Evolutionary conservation across 2,888 invertebrate species (phyloP).

Genomic region (Lithosia quadra): DNA sequence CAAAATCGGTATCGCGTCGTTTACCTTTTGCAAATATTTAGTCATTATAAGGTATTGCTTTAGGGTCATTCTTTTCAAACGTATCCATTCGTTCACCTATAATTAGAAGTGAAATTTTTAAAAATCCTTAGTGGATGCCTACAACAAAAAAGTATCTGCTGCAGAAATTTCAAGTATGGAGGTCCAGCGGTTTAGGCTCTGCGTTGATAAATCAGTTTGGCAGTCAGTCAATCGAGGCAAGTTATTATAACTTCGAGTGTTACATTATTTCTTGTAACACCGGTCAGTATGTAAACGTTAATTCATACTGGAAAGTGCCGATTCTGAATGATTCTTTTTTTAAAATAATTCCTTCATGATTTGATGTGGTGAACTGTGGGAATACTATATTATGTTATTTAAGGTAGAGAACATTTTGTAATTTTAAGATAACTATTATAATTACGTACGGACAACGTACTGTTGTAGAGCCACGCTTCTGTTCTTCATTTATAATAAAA

Average conservation of each 20-base stretch:
- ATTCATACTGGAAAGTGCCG: background rate
- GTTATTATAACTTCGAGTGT: no score
- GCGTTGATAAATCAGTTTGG: no score
- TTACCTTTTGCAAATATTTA: slow-evolving; percentile 4
- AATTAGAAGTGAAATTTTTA: no score
- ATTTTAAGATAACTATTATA: slow-evolving; percentile 60
- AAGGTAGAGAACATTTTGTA: slow-evolving; percentile 53
- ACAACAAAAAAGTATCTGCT: no score
- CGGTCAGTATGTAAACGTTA: background rate
- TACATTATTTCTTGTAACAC: background rate
- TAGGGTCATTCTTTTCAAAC: background rate
- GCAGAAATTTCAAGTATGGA: no score
- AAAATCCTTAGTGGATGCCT: no score
- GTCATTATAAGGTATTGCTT: slow-evolving; percentile 4
- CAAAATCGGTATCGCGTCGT: background rate
- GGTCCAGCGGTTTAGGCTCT: no score
- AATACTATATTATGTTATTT: slow-evolving; percentile 43
- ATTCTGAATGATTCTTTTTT: slow-evolving; percentile 5
- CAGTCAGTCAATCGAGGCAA: no score
- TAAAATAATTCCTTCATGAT: slow-evolving; percentile 14
- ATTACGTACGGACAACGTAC: slow-evolving; percentile 51
- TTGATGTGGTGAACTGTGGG: slow-evolving; percentile 19
- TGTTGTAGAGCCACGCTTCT: slow-evolving; percentile 52
- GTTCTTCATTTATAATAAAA: slow-evolving; percentile 62
- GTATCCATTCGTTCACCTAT: no score